These are phyloP conservation scores for Hirtodrosophila confusa DNA, from an alignment of 2,888 invertebrate species.

Conservation along the genomic window DNA sequence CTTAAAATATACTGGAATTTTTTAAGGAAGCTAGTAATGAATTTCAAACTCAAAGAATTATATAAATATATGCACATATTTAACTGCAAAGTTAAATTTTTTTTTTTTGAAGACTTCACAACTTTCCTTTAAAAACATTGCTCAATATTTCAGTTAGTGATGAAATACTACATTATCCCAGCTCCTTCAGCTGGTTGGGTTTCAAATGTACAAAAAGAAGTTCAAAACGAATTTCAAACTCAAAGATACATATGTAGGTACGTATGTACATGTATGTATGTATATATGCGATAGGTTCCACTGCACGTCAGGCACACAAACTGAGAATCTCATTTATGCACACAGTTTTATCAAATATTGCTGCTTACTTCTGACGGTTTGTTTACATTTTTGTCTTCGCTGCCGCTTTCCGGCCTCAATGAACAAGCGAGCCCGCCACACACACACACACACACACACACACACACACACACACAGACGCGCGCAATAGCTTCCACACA, in stretches of 20 bases:
- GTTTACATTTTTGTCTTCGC: slow-evolving; percentile 75
- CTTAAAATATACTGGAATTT: no score
- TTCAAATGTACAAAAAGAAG: not conserved
- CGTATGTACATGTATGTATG: no score
- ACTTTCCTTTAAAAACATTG: not conserved
- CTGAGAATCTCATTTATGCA: slow-evolving; percentile 60
- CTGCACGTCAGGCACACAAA: slow-evolving; percentile 41
- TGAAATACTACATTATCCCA: slow-evolving; percentile 51
- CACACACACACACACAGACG: slow-evolving; percentile 25
- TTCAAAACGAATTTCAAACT: slow-evolving; percentile 4
- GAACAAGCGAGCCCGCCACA: slow-evolving; percentile 16
- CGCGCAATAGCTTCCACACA: slow-evolving; percentile 29
- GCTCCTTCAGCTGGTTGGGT: not conserved
- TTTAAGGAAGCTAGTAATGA: no score
- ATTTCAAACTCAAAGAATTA: no score
- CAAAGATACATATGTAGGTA: no score
- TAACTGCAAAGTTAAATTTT: no score
- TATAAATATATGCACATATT: no score
- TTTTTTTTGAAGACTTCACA: not conserved
- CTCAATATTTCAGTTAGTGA: slow-evolving; percentile 47
- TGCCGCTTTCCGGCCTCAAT: slow-evolving; percentile 63
- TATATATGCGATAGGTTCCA: slow-evolving; percentile 30
- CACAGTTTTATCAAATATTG: slow-evolving; percentile 72
- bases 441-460: slow-evolving; percentile 11
- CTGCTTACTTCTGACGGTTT: slow-evolving; percentile 66